Evolutionary conservation across 2,888 invertebrate species (phyloP).

Genomic region (Cynaeus angustus): DNA sequence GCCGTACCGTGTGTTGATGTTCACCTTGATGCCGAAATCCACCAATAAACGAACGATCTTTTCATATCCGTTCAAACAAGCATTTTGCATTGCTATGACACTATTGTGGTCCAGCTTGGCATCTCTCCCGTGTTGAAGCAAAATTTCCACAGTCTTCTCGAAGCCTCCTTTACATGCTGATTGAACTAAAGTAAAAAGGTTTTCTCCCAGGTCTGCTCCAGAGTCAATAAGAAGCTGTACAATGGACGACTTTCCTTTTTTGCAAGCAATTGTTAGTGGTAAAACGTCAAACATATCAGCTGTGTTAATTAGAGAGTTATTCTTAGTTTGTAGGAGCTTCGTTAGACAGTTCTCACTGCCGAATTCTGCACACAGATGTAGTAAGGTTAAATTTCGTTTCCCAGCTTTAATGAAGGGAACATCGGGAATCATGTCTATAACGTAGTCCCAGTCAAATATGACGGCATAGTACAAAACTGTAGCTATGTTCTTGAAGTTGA

Average conservation of each 20-base stretch:
- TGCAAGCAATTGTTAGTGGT: background rate
- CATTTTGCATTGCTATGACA: background rate
- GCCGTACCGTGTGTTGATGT: background rate
- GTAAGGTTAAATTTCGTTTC: background rate
- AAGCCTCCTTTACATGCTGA: background rate
- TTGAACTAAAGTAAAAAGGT: background rate
- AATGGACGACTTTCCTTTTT: background rate
- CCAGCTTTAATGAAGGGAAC: background rate
- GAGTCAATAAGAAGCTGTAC: background rate
- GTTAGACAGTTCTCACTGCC: background rate
- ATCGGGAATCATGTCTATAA: background rate
- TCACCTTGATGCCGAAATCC: background rate
- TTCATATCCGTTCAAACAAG: background rate
- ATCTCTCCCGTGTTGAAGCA: background rate
- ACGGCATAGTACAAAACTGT: conserved; percentile 6
- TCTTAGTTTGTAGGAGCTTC: background rate
- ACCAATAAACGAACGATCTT: conserved; percentile 1
- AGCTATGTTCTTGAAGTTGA: conserved; percentile 1
- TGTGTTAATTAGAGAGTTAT: background rate
- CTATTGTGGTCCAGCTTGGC: background rate
- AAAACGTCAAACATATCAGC: background rate
- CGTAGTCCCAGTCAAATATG: background rate
- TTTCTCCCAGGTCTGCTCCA: background rate
- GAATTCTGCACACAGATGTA: conserved; percentile 1
- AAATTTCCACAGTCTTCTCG: background rate